Evolutionary conservation across 1,140 invertebrate species (phyloP).

Genomic region (Leptestheria dahalacensis): DNA sequence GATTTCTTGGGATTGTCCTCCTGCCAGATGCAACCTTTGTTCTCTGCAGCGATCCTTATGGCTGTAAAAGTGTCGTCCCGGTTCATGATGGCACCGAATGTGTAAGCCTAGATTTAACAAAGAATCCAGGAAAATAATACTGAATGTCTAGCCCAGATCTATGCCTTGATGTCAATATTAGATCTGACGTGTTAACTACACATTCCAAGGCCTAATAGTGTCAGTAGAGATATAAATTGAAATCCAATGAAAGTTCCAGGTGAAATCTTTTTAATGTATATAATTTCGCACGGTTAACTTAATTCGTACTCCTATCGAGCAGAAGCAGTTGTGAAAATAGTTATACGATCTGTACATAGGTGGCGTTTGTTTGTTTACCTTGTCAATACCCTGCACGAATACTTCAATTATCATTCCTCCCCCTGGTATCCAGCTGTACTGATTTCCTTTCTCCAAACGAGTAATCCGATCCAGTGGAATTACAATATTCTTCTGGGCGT

Average conservation of each 20-base stretch:
- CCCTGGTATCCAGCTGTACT: slow-evolving; percentile 31
- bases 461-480: slow-evolving; percentile 29
- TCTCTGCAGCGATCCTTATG: slow-evolving; percentile 24
- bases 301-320: background rate
- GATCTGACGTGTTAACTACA: no score
- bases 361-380: slow-evolving; percentile 20
- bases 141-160: background rate
- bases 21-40: slow-evolving; percentile 19
- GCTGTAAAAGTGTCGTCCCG: slow-evolving; percentile 30
- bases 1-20: slow-evolving; percentile 6
- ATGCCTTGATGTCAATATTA: no score
- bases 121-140: slow-evolving; percentile 6
- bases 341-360: background rate
- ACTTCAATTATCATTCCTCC: slow-evolving; percentile 33
- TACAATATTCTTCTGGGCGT: slow-evolving; percentile 30
- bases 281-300: background rate
- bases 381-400: slow-evolving; percentile 25
- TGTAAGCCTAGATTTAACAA: slow-evolving; percentile 24
- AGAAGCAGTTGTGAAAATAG: background rate
- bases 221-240: background rate
- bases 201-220: no score
- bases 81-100: slow-evolving; percentile 31
- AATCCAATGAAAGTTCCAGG: background rate
- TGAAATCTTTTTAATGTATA: background rate
- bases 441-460: slow-evolving; percentile 31